phyloP scores from a whole-genome alignment of 2,797 vertebrate genomes.

The Lithobates pipiens region DNA sequence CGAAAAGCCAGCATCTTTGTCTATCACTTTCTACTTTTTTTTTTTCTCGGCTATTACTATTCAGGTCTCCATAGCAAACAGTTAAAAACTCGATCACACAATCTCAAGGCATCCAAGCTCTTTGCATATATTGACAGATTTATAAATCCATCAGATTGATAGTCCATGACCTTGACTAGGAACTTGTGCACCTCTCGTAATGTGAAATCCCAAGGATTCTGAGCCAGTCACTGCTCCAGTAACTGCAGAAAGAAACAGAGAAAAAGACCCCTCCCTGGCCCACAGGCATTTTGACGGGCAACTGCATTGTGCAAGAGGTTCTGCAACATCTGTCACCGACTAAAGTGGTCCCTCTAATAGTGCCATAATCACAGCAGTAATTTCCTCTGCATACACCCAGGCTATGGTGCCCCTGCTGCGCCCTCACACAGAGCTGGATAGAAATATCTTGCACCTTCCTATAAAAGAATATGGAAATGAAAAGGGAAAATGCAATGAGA shows the following conservation, averaged over 20 bases:
- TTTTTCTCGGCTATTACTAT: not conserved
- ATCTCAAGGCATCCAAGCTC: not conserved
- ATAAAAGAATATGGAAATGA: constrained; percentile 7
- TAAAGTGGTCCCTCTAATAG: constrained; percentile 2
- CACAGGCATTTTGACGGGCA: not conserved
- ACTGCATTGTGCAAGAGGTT: constrained; percentile 14
- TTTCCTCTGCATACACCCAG: not conserved
- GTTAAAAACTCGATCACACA: not conserved
- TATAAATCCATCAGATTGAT: constrained; percentile 20
- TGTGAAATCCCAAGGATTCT: not conserved
- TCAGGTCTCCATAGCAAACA: not conserved
- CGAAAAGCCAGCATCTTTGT: too few species aligned
- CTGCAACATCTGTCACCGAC: constrained; percentile 14
- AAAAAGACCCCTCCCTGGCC: not conserved
- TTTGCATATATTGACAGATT: constrained; percentile 14
- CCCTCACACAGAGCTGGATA: not conserved
- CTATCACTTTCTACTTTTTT: too few species aligned
- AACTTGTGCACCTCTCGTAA: not conserved
- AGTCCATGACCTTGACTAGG: constrained; percentile 26
- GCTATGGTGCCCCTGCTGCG: not conserved
- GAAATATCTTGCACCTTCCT: constrained; percentile 20
- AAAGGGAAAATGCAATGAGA: not conserved
- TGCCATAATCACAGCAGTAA: not conserved
- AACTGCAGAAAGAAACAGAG: not conserved
- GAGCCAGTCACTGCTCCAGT: not conserved